Evolutionary conservation across 2,797 vertebrate genomes (phyloP).

Genomic region (Phalanger gymnotis): DNA sequence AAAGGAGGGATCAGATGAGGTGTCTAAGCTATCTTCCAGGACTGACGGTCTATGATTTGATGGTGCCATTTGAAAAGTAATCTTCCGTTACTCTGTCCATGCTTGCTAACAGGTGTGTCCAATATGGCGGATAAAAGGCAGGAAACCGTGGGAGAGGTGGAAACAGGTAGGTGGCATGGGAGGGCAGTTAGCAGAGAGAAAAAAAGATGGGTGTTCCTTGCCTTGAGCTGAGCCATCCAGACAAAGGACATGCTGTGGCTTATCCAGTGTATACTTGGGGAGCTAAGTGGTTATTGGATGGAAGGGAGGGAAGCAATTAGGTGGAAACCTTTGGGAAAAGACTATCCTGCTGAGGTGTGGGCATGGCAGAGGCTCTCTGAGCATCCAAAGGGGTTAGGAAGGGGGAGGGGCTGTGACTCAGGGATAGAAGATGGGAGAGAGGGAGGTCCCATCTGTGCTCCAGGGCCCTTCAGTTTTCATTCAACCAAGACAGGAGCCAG

Average conservation of each 20-base stretch:
- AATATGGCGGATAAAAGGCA: not conserved
- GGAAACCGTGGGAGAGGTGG: not conserved
- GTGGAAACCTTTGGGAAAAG: constrained; percentile 57
- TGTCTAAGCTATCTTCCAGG: not conserved
- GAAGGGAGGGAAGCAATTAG: constrained; percentile 67
- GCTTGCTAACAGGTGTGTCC: not conserved
- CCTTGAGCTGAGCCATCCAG: constrained; percentile 28
- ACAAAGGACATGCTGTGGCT: constrained; percentile 60
- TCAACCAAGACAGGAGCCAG: not conserved
- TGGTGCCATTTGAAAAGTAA: not conserved
- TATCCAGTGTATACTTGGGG: constrained; percentile 23
- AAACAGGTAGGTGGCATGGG: not conserved
- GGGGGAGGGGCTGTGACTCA: not conserved
- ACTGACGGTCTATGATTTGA: not conserved
- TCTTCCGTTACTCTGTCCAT: not conserved
- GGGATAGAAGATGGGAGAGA: not conserved
- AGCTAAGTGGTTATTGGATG: constrained; percentile 71
- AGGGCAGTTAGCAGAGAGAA: not conserved
- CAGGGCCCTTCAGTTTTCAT: not conserved
- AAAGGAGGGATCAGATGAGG: not conserved
- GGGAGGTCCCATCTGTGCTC: not conserved
- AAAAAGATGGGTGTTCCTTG: constrained; percentile 23
- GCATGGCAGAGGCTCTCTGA: not conserved
- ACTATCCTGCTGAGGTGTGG: not conserved
- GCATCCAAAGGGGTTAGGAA: not conserved